Evolutionary conservation across 2,888 invertebrate species (phyloP).

Genomic region (Drosophila acutilabella): DNA sequence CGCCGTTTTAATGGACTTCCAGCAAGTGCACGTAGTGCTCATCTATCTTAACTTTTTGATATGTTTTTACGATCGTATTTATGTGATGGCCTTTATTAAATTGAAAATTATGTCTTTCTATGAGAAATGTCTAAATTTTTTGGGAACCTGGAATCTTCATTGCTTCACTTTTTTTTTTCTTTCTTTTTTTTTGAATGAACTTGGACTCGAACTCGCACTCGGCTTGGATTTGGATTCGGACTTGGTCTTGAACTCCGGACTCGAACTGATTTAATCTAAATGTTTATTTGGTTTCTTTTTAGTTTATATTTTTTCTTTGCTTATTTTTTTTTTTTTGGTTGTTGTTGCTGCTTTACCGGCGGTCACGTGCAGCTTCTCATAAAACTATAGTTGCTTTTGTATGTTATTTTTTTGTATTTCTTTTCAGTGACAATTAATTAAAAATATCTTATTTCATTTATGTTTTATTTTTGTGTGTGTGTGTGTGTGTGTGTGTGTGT

Average conservation of each 20-base stretch:
- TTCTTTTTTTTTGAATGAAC: constrained; percentile 68
- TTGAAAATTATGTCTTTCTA: constrained; percentile 80
- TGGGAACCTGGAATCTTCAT: constrained; percentile 7
- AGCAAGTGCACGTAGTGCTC: constrained; percentile 72
- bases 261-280: constrained; percentile 72
- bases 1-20: constrained; percentile 54
- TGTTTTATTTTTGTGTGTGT: constrained; percentile 41
- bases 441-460: constrained; percentile 80
- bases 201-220: constrained; percentile 41
- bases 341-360: constrained; percentile 47
- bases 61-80: constrained; percentile 70
- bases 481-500: constrained; percentile 46
- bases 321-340: constrained; percentile 6
- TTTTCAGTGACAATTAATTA: constrained; percentile 73
- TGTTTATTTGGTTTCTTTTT: constrained; percentile 64
- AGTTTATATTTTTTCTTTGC: constrained; percentile 40
- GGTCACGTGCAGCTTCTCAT: constrained; percentile 72
- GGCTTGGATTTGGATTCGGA: constrained; percentile 13
- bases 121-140: constrained; percentile 74
- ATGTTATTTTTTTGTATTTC: constrained; percentile 13
- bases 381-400: constrained; percentile 52
- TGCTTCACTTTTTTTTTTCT: constrained; percentile 41
- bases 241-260: constrained; percentile 8
- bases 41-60: constrained; percentile 77
- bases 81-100: constrained; percentile 73